These are phyloP conservation scores for Lycaon pictus DNA, from an alignment of 2,113 vertebrate genomes.

Conservation along the genomic window DNA sequence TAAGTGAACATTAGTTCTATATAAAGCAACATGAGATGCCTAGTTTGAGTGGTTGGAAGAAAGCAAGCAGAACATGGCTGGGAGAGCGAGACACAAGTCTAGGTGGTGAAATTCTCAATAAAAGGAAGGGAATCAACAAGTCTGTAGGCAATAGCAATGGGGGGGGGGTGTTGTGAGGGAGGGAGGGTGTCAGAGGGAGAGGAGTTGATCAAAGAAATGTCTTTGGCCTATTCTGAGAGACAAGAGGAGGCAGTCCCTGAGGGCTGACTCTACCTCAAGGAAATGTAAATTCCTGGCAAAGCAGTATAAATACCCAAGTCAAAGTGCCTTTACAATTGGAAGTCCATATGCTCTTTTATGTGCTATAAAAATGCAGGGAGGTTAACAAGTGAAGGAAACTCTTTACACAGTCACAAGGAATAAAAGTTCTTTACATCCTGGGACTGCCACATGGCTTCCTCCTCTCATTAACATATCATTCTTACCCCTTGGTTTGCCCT, in stretches of 20 bases:
- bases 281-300: not conserved
- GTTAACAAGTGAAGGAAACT: not conserved
- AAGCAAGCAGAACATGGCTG: not conserved
- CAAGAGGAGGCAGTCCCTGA: not conserved
- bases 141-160: not conserved
- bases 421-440: not conserved
- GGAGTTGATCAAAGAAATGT: not conserved
- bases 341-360: not conserved
- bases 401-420: not conserved
- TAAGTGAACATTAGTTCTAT: not conserved
- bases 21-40: not conserved
- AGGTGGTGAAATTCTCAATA: not conserved
- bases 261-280: not conserved
- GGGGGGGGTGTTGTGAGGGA: not conserved
- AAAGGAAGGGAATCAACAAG: not conserved
- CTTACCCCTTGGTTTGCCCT: not conserved
- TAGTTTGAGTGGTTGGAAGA: not conserved
- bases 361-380: not conserved
- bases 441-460: not conserved
- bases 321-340: not conserved
- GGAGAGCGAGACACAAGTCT: not conserved
- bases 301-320: not conserved
- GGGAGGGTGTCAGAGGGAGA: rapidly evolving
- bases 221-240: not conserved
- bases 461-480: constrained; percentile 42